Conservation (phyloP, 2,113 vertebrate genomes). For the Panthera uncia region DNA sequence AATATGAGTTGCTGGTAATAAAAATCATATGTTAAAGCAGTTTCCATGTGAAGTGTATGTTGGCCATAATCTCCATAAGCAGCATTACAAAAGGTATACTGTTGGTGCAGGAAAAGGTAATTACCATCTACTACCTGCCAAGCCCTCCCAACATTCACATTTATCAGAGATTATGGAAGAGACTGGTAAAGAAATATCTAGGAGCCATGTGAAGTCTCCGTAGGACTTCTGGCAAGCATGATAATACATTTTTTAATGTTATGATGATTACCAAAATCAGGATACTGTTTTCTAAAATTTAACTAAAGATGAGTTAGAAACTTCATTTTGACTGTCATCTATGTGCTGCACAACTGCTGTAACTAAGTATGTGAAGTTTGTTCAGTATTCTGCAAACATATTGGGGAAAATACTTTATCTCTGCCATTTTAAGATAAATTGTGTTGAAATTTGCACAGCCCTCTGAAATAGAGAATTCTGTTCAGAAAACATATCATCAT, state of each 20-base stretch:
- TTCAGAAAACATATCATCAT: background rate
- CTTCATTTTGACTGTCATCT: background rate
- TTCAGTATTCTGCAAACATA: conserved; percentile 28
- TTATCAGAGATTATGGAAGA: conserved; percentile 32
- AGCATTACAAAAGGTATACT: background rate
- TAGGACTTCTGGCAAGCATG: background rate
- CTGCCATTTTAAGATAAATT: conserved; percentile 8
- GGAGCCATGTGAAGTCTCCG: background rate
- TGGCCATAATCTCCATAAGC: background rate
- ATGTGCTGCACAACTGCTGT: background rate
- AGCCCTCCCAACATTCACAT: background rate
- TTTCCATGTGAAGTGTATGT: conserved; percentile 35
- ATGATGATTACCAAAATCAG: background rate
- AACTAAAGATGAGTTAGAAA: conserved; percentile 23
- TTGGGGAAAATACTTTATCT: background rate
- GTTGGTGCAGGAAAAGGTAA: background rate
- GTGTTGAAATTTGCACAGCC: background rate
- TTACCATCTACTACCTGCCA: conserved; percentile 14
- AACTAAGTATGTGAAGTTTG: conserved; percentile 10
- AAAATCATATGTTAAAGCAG: conserved; percentile 20
- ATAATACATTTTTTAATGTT: conserved; percentile 29
- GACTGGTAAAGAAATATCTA: background rate
- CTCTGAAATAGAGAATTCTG: conserved; percentile 37
- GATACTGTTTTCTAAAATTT: conserved; percentile 37
- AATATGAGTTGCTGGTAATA: conserved; percentile 46